Evolutionary conservation across 2,888 invertebrate genomes (phyloP), one percentile per base, ranked within the genome.

Genomic region (Isoperla grammatica): DNA sequence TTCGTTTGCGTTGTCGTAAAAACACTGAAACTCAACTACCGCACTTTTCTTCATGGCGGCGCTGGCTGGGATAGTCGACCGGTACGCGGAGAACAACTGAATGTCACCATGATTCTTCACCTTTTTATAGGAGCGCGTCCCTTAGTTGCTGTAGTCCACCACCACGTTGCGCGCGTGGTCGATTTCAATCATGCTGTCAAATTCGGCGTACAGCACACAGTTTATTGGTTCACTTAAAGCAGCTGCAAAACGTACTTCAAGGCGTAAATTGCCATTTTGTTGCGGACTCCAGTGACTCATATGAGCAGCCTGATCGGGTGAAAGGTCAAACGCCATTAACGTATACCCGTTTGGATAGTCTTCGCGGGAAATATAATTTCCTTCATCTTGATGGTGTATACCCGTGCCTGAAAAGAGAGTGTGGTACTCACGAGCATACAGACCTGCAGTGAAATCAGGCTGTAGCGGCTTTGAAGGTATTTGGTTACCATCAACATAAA

Each of bases 381-480:
- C 40, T 12, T 40, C 40, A 12, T 40, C 15, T 12, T 57, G 49
- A 11, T 60, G 39, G 43, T 22, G 22, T 12, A 39, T 29, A 23
- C 56, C 57, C 1, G 56, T 58, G n/a, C 8, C 49, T 4, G 46
- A 48, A 49, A 63, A 64, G 1, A 64, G 23, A 23, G 54, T 60
- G 2, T 60, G 43, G 39, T 61, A 63, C 11, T 53, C 57, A 17
- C 50, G 57, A 9, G 61, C 20, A 15, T 40, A 40, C 4, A 40
- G 40, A 12, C 15, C 15, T 12, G 4, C 11, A 13, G 4, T 12
- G 11, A 40, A 40, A 15, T 40, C 15, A 12, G 40, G 40, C 4
- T 12, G 12, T 12, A 40, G 12, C 12, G 40, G 6, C 15, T 40
- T 40, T 4, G 40, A 4, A 4, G 40, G 40, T 6, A 40, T 40